Evolutionary conservation across 1,140 invertebrate genomes (phyloP).

Genomic region (Antheraea mylitta): DNA sequence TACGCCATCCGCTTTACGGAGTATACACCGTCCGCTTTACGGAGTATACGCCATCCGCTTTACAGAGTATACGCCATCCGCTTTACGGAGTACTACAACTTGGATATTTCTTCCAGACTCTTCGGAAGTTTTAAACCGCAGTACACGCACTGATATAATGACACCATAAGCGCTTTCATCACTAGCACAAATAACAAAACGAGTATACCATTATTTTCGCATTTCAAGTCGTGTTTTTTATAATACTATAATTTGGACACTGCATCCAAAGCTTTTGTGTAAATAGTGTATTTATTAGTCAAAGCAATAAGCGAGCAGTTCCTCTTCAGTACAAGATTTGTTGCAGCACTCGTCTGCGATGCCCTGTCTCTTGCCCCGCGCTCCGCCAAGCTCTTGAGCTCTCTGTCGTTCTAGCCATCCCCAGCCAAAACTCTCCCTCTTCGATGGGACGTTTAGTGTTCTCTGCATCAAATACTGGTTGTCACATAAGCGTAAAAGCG

Average conservation of each 20-base stretch:
- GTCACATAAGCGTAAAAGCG: not conserved
- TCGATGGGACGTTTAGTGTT: not conserved
- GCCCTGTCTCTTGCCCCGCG: not conserved
- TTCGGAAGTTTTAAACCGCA: not conserved
- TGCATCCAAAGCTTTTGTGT: no score
- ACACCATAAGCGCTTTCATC: no score
- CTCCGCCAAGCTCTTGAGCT: not conserved
- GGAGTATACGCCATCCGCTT: no score
- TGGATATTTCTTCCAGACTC: not conserved
- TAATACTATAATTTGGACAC: no score
- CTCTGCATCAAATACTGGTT: not conserved
- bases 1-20: no score
- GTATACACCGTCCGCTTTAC: no score
- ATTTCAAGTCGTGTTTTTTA: no score
- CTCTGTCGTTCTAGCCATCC: not conserved
- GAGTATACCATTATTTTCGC: no score
- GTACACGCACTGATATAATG: not conserved
- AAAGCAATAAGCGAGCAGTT: constrained; percentile 1
- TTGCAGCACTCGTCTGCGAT: constrained; percentile 6
- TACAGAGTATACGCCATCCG: no score
- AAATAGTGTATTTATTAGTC: not conserved
- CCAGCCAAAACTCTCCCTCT: not conserved
- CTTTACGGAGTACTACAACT: no score
- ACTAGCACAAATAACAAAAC: no score
- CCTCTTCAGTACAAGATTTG: constrained; percentile 1